Evolutionary conservation across 2,888 invertebrate genomes (phyloP).

Genomic region (Electrophaes corylata): DNA sequence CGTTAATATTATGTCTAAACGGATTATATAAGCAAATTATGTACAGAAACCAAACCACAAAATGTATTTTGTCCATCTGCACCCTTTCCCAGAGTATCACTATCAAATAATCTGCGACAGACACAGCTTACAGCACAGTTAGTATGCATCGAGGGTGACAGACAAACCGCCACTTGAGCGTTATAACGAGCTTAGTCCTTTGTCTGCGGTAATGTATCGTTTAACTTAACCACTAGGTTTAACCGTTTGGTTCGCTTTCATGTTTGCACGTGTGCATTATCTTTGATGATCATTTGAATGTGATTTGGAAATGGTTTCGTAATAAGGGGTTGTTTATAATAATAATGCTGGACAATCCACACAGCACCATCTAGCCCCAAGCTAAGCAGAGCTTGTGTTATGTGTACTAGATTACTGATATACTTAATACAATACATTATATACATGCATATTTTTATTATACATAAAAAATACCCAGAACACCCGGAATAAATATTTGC

Average conservation of each 20-base stretch:
- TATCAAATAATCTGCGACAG: slow-evolving; percentile 14
- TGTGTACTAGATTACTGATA: too few relatives aligned
- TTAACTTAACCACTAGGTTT: slow-evolving; percentile 20
- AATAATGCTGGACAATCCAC: too few relatives aligned
- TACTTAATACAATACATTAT: too few relatives aligned
- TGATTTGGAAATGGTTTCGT: slow-evolving; percentile 6
- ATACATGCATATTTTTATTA: too few relatives aligned
- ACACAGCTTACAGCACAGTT: slow-evolving; percentile 9
- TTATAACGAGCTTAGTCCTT: slow-evolving; percentile 41
- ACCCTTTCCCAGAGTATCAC: slow-evolving; percentile 13
- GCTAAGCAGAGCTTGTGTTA: too few relatives aligned
- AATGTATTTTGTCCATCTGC: slow-evolving; percentile 8
- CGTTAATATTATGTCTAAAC: too few relatives aligned
- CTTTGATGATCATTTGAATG: slow-evolving; percentile 26
- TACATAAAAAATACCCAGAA: too few relatives aligned
- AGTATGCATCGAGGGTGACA: slow-evolving; percentile 27
- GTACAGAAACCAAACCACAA: slow-evolving; percentile 6
- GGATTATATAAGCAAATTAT: neutral
- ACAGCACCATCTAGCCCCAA: too few relatives aligned
- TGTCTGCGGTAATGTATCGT: slow-evolving; percentile 38
- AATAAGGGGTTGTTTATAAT: neutral
- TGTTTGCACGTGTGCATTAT: slow-evolving; percentile 26
- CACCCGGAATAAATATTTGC: too few relatives aligned
- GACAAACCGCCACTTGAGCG: slow-evolving; percentile 38
- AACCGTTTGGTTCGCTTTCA: slow-evolving; percentile 30